A percentile compares a stretch with the other conserved stretches of the same genome.
Evolutionary conservation across 1,140 invertebrate species (phyloP).

Genomic region (Hycleus cichorii): DNA sequence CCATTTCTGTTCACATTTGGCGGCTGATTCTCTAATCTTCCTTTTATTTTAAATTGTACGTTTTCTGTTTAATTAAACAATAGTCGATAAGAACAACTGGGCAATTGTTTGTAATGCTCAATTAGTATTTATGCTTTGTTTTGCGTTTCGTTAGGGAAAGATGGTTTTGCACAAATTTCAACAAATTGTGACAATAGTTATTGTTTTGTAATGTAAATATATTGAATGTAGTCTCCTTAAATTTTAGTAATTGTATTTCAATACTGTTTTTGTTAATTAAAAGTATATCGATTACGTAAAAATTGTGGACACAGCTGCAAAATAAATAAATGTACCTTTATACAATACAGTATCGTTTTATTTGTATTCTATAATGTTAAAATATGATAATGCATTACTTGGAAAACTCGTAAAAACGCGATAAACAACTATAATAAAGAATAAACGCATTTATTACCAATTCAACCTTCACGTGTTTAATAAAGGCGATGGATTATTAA

Average conservation of each 20-base stretch:
- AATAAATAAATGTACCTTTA: constrained; percentile 28
- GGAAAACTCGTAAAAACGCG: too few relatives aligned
- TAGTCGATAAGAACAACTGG: not conserved
- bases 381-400: too few relatives aligned
- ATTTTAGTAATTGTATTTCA: constrained; percentile 18
- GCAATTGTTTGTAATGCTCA: constrained; percentile 18
- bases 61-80: constrained; percentile 1
- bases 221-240: constrained; percentile 19
- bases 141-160: not conserved
- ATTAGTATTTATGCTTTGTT: constrained; percentile 16
- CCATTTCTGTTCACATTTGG: constrained; percentile 8
- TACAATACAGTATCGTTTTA: constrained; percentile 3
- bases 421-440: too few relatives aligned
- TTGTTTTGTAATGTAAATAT: constrained; percentile 27
- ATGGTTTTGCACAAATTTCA: constrained; percentile 17
- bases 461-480: too few relatives aligned
- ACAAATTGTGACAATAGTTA: constrained; percentile 26
- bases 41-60: constrained; percentile 5
- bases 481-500: constrained; percentile 3
- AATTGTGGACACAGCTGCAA: constrained; percentile 29
- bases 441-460: too few relatives aligned
- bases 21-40: constrained; percentile 5
- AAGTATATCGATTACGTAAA: constrained; percentile 14
- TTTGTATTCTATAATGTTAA: not conserved
- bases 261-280: constrained; percentile 17